Percentiles rank a stretch among this genome's conserved stretches.
Conservation (phyloP, 2,797 vertebrate species). For the Galago senegalensis region DNA sequence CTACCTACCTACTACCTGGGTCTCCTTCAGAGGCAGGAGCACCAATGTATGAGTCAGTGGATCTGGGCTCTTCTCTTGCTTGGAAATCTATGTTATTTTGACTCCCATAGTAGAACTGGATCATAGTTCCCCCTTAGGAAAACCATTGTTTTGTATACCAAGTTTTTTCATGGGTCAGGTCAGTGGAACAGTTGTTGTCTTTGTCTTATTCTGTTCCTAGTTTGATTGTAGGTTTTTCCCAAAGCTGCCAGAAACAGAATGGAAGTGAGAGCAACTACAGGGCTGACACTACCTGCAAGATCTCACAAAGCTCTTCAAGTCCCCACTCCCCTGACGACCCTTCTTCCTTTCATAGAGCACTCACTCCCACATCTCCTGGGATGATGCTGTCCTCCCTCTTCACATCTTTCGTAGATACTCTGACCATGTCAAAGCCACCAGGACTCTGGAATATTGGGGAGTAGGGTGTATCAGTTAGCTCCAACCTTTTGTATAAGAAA, state of each 20-base stretch:
- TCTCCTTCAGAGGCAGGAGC: neutral
- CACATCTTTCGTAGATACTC: neutral
- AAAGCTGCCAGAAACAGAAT: neutral
- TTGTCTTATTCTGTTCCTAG: neutral
- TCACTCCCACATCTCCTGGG: neutral
- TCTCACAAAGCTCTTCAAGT: neutral
- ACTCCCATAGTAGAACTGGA: neutral
- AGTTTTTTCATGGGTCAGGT: neutral
- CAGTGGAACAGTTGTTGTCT: neutral
- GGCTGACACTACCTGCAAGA: neutral
- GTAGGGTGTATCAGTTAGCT: neutral
- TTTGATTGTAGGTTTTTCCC: conserved; percentile 9
- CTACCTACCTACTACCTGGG: neutral
- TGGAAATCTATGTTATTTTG: conserved; percentile 29
- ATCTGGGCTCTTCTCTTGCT: neutral
- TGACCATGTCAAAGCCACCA: neutral
- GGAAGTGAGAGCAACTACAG: neutral
- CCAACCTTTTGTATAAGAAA: conserved; percentile 3
- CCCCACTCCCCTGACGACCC: neutral
- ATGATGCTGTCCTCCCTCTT: neutral
- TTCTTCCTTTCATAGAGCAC: neutral
- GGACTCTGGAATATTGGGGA: neutral
- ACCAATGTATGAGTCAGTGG: neutral
- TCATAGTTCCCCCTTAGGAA: neutral
- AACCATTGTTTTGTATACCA: neutral